Conservation (phyloP, 2,113 vertebrate species). For the Phocoena sinus region DNA sequence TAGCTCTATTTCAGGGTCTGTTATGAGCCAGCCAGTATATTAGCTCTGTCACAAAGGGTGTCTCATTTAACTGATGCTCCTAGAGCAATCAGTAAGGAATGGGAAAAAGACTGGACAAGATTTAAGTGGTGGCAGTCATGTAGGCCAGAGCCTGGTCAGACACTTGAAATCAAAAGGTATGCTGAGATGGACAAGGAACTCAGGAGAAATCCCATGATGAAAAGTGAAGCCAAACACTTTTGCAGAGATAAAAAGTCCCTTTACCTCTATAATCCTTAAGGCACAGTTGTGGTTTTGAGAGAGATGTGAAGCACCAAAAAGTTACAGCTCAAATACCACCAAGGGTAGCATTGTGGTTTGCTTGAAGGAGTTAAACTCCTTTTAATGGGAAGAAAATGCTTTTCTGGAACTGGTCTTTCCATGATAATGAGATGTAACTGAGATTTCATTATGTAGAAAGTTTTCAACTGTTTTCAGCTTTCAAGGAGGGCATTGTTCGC, state of each 20-base stretch:
- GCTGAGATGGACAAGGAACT: background rate
- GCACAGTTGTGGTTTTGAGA: background rate
- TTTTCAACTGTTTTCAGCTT: conserved; percentile 1
- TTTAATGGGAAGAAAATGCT: conserved; percentile 42
- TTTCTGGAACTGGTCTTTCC: conserved; percentile 17
- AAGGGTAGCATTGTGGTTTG: conserved; percentile 6
- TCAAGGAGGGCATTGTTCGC: conserved; percentile 43
- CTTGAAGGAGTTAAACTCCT: conserved; percentile 27
- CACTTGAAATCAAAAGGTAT: background rate
- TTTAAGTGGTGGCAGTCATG: background rate
- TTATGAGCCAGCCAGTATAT: background rate
- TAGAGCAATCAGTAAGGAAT: background rate
- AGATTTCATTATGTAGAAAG: conserved; percentile 35
- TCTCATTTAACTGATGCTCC: background rate
- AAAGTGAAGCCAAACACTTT: background rate
- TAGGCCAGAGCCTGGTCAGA: background rate
- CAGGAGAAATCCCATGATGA: background rate
- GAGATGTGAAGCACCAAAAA: background rate
- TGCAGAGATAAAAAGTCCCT: background rate
- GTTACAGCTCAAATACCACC: background rate
- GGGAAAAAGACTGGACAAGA: background rate
- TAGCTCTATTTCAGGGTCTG: background rate
- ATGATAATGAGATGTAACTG: background rate
- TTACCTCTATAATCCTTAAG: background rate
- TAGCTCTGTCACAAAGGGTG: background rate